Evolutionary conservation across 35 echinoderm and acorn worm species (phyloP), one percentile per base, ranked within the genome.

Genomic region (Heliocidaris tuberculata): DNA sequence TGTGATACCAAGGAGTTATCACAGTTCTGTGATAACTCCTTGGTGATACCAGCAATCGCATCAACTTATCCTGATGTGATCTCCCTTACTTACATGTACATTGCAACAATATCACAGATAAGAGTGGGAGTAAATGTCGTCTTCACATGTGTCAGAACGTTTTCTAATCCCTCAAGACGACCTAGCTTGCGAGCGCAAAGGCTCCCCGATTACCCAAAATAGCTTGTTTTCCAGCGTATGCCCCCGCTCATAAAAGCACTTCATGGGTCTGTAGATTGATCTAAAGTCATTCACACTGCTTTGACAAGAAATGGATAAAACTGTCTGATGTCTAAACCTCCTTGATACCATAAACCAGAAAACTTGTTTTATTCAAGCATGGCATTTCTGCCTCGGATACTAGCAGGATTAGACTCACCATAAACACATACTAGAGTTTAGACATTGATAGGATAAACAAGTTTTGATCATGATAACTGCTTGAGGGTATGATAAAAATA

Each of bases 241-340:
- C 27, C 21, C 19, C 21, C 21, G 65, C 21, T 78, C 65, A 3
- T 78, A 78, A 78, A 78, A 78, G 21, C 15, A 27, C 65, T 78
- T 78, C 65, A 78, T 78, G 65, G 27, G 4, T 21, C 65, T 78
- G 65, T 78, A 78, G 65, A 19, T 27, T 78, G 65, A 78, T 78
- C 65, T 78, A n/a, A 78, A n/a, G 65, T 78, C 65, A 78, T 78
- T 78, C 65, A 24, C 65, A 78, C 65, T 78, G 65, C 65, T n/a
- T 5, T 7, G 27, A 19, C 21, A 6, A 19, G 21, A 78, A 78
- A 78, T 78, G 65, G 65, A 78, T 78, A 78, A 24, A 19, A 78
- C 65, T 78, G 65, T 78, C 65, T 78, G 65, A 78, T 78, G 65
- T 78, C 7, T 78, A 7, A 78, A n/a, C 27, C 65, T 21, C 65